Base-by-base conservation (phyloP, 2,888 invertebrate genomes). In the Xestoiulus laeticollis region DNA sequence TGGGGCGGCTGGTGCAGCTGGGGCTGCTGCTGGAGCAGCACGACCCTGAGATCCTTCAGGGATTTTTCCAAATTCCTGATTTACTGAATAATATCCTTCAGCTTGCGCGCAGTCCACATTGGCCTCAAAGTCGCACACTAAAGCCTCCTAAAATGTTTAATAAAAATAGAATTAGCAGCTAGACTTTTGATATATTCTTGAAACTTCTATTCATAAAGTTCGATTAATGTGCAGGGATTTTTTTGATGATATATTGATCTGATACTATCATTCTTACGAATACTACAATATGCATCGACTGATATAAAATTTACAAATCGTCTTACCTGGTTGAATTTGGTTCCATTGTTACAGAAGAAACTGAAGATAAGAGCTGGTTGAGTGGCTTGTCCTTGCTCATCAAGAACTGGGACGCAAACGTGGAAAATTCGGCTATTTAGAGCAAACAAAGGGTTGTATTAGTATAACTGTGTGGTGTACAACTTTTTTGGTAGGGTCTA, bases 331-430 rank as follows among this genome's bases (percentile, higher is more conserved):
- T 88, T 88, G 32, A 88, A 88, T 84, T 78, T 32, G 30, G 88
- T 88, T 38, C 88, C 88, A 87, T 88, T 88, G 87, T 87, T 87
- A 33, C 88, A 88, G 87, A 88, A 86, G 88, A 88, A 88, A 48
- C 87, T 88, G 33, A 86, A 88, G 53, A 86, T 87, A 19, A 87
- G 84, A 43, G 88, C 30, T 38, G 88, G 88, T 78, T 85, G 86
- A 43, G 86, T 88, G 26, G 59, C 43, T 44, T 88, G 86, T 26
- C 87, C 87, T 26, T 87, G 33, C n/a, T 87, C 87, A 48, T 88
- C 85, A 19, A 53, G 48, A 38, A 88, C 85, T 48, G 88, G 88
- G 22, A 86, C 86, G 32, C 88, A 88, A 10, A 88, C 88, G 84
- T 88, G 88, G 87, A 88, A 88, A 12, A 88, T 82, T 84, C 87